Evolutionary conservation across 2,888 invertebrate genomes (phyloP), one percentile per base, ranked within the genome.

Genomic region (Platycheirus albimanus): DNA sequence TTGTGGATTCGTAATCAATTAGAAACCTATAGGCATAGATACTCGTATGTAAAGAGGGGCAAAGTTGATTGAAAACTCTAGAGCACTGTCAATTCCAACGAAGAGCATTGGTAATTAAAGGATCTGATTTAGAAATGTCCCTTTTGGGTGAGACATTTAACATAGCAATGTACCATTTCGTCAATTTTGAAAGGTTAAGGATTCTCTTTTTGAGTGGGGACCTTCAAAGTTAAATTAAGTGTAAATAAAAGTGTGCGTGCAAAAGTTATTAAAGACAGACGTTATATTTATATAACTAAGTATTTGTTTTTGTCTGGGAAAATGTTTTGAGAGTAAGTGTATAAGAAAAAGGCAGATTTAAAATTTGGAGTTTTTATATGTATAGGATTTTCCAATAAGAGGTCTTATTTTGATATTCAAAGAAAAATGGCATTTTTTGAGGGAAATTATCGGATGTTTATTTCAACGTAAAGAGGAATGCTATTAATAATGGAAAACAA

Each of bases 1-100:
- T 67, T 63, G 52, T 58, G 52, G 52, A 75, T 75, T 58, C 58
- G 67, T 61, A 52, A 61, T 75, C 58, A 75, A 75, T 67, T 61
- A 67, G 52, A 56, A 51, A 61, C 41, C 1, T 19, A n/a, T 36
- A 38, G 38, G 24, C 4, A 2, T 11, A 30, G 19, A 5, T 41
- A 24, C 24, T 41, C 36, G 7, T 56, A 20, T 63, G 13, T 15
- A 20, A 20, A 56, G 11, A n/a, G 10, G 15, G 33, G 7, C 67
- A 20, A 33, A 54, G 17, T 58, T 69, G 30, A 66, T 66, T 75
- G 38, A 49, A 74, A 66, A 75, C 49, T 66, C 49, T 51, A 56
- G 38, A 75, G 74, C 7, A 58, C 28, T 38, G 41, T 58, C 8
- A 10, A 41, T 58, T 58, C 5, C 1, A 0, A n/a, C 28, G 38